Evolutionary conservation across 2,113 vertebrate genomes (phyloP).

Genomic region (Callorhinus ursinus): DNA sequence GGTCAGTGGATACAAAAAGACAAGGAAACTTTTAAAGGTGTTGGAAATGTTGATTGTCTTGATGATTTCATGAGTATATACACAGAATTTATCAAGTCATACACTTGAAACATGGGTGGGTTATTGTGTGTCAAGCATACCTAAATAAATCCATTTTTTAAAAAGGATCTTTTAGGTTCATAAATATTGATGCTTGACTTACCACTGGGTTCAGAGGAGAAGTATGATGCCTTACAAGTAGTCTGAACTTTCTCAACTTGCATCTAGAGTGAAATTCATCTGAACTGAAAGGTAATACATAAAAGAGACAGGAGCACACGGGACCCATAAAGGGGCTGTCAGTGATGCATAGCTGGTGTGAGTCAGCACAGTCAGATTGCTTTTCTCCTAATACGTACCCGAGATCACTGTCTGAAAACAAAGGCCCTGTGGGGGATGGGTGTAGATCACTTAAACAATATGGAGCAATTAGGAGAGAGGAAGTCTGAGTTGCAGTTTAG

Average conservation of each 20-base stretch:
- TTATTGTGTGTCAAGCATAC: background rate
- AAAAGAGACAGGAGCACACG: background rate
- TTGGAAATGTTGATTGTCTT: slow-evolving; percentile 24
- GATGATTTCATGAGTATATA: background rate
- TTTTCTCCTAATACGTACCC: slow-evolving; percentile 29
- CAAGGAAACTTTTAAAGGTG: background rate
- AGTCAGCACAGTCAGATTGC: background rate
- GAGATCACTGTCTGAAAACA: background rate
- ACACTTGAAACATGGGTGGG: background rate
- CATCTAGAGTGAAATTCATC: slow-evolving; percentile 39
- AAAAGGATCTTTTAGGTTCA: background rate
- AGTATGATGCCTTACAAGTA: background rate
- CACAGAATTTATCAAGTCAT: background rate
- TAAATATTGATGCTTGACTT: background rate
- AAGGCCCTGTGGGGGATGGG: background rate
- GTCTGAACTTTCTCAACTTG: background rate
- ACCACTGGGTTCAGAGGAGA: background rate
- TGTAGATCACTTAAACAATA: background rate
- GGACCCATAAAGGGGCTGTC: background rate
- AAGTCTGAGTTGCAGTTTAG: slow-evolving; percentile 28
- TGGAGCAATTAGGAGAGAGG: background rate
- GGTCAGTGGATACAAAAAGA: background rate
- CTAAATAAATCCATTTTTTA: background rate
- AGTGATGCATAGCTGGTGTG: slow-evolving; percentile 44
- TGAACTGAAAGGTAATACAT: background rate